Evolutionary conservation across 2,113 vertebrate species (phyloP), one percentile per base, ranked within the genome.

Genomic region (Urocitellus parryii): DNA sequence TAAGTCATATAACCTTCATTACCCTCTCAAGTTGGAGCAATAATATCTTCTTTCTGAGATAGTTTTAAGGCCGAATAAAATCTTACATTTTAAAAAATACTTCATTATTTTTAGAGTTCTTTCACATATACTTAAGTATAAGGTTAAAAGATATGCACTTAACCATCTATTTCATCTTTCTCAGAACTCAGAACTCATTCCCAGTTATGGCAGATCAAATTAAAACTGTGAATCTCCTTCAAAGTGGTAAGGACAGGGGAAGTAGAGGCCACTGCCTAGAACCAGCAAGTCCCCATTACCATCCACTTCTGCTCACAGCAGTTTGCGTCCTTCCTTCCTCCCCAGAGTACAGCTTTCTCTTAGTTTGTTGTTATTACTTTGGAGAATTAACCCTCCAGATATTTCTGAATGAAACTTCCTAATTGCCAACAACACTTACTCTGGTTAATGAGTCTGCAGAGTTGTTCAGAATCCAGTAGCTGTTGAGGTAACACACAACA

Each of bases 371-470:
- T 32, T 88, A 6, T 45, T 78, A 45, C 91, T 87, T 93, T 25
- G 80, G 87, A 72, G 94, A 95, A 87, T 73, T 53, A 68, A 77
- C 61, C 67, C 96, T 95, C 90, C 78, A 88, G 80, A 51, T 76
- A 53, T 45, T 93, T 95, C 84, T 58, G 67, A 97, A 97, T 65
- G 70, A 1, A 39, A 80, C 95, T 96, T 94, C 90, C 70, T 96
- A 97, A 97, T 94, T 96, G 79, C 78, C 73, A 96, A 73, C 87
- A 85, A 39, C 80, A 80, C 56, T 90, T 90, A 94, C n/a, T 70
- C 86, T n/a, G 11, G 45, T 84, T 97, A 94, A 96, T 92, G 77
- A 97, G 90, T 83, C 93, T 72, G 39, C 61, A 73, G 20, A 63
- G 45, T 48, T 45, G 85, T 70, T 91, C 74, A 76, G 77, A 90